Conservation (phyloP, 2,113 vertebrate species). For the Antechinus flavipes region DNA sequence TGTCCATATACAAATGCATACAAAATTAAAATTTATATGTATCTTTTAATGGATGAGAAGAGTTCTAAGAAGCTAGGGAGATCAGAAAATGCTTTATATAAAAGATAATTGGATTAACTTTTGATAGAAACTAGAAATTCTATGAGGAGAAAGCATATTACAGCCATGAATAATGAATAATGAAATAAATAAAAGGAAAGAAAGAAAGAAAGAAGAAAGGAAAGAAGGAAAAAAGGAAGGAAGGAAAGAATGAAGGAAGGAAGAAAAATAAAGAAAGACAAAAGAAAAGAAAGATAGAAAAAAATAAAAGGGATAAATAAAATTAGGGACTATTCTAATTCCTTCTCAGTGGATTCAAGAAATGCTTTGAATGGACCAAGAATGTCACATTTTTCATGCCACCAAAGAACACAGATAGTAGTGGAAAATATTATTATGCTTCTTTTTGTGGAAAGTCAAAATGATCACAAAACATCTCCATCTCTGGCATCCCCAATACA, state of each 20-base stretch:
- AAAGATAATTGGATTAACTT: not conserved
- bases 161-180: not conserved
- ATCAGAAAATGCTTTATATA: not conserved
- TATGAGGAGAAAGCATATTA: not conserved
- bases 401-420: not conserved
- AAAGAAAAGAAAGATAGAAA: too few relatives aligned
- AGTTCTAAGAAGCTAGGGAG: not conserved
- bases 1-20: not conserved
- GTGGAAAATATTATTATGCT: not conserved
- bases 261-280: too few relatives aligned
- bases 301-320: not conserved
- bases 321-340: fast-evolving
- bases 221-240: too few relatives aligned
- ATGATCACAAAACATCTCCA: not conserved
- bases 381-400: not conserved
- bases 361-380: fast-evolving
- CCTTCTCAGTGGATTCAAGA: not conserved
- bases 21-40: not conserved
- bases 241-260: too few relatives aligned
- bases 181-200: not conserved
- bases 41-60: not conserved
- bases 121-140: not conserved
- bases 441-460: not conserved
- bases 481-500: not conserved
- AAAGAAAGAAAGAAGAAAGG: too few relatives aligned